These are phyloP conservation scores for Polypedilum pembai DNA, from an alignment of 1,140 invertebrate species.

Conservation along the genomic window DNA sequence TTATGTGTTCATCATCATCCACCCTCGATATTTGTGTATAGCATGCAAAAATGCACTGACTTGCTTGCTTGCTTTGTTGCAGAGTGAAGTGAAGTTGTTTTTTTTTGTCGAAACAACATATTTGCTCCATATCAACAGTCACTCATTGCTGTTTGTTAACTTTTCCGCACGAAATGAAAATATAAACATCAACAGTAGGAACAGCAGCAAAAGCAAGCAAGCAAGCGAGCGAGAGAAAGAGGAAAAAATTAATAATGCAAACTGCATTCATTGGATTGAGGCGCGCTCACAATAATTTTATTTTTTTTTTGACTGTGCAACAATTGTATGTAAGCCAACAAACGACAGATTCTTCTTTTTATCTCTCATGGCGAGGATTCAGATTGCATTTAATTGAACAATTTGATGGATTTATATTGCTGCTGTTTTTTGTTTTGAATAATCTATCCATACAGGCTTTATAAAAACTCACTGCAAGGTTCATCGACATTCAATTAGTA, in stretches of 20 bases:
- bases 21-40: not conserved
- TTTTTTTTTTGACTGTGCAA: not conserved
- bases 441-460: too few species aligned
- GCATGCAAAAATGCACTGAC: not conserved
- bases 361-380: not conserved
- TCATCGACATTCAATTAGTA: too few species aligned
- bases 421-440: too few species aligned
- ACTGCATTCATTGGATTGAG: slow-evolving; percentile 4
- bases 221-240: not conserved
- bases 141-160: slow-evolving; percentile 1
- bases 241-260: slow-evolving; percentile 13
- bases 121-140: slow-evolving; percentile 12
- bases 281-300: not conserved
- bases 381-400: too few species aligned
- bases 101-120: not conserved
- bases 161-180: slow-evolving; percentile 11
- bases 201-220: not conserved
- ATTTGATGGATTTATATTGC: too few species aligned
- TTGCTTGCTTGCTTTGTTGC: not conserved
- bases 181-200: not conserved
- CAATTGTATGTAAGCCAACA: not conserved
- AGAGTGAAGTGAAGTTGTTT: not conserved
- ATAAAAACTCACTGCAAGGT: too few species aligned
- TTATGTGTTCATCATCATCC: slow-evolving; percentile 10
- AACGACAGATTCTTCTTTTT: too few species aligned